Base-by-base conservation (phyloP, 1,140 invertebrate species). In the Drosophila sturtevanti region DNA sequence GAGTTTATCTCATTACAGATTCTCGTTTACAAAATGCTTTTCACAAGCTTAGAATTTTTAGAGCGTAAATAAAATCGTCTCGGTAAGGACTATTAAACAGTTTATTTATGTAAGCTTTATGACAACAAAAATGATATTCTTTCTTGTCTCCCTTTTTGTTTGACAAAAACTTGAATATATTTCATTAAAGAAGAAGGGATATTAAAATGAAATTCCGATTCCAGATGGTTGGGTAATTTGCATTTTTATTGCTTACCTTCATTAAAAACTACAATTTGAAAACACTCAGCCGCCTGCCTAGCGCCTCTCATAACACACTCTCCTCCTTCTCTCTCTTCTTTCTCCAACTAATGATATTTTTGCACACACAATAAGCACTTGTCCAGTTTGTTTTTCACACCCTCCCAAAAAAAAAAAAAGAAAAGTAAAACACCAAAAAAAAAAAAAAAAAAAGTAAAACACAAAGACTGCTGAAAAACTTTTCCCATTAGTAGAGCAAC, bases 311-410 rank as follows among this genome's bases (percentile, higher is more conserved):
- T n/a, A n/a, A n/a, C n/a, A n/a, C n/a, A n/a, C n/a, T n/a, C n/a
- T n/a, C 4, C 14, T 37, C 31, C 9, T 37, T 64, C 21, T 31
- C 18, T 18, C 55, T 60, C 63, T 64, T 65, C 52, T 60, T n/a
- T 16, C 3, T 55, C 52, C 35, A 52, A 67, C 59, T 68, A 76
- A 72, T 76, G 67, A 60, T 65, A 71, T 34, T 56, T 56, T 55
- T 59, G 37, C 64, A 52, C 59, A 52, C 59, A 72, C 69, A 70
- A 70, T 65, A 74, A 74, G 64, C 64, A 72, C 69, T 74, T 70
- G 67, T 70, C 37, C 35, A 56, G 60, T 48, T 14, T 67, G 63
- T 59, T 67, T 60, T 54, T 69, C 54, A 27, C 54, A 56, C 27
- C 54, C 16, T 16, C 9, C 11, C 54, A 27, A 51, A 21, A 51